Percentiles rank a stretch among this genome's conserved stretches.
Conservation (phyloP, 1,140 invertebrate species). For the Lepidotrigona ventralis region DNA sequence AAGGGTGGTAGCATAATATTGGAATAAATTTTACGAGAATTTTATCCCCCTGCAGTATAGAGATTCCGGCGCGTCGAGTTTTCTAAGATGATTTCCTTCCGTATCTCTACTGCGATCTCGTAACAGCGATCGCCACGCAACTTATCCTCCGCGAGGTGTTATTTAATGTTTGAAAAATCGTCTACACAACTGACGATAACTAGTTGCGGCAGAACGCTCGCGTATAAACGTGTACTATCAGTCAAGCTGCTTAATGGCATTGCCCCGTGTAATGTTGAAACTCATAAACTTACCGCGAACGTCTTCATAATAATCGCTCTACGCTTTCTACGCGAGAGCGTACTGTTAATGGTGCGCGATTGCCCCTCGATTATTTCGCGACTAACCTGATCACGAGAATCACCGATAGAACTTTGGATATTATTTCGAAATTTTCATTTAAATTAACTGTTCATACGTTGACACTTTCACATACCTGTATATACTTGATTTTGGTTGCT, state of each 20-base stretch:
- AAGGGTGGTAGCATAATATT: not conserved
- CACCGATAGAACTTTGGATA: not conserved
- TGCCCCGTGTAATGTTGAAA: conserved; percentile 20
- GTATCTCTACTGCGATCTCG: not conserved
- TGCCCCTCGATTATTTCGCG: conserved; percentile 16
- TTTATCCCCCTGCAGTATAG: not conserved
- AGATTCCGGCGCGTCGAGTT: conserved; percentile 5
- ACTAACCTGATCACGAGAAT: not conserved
- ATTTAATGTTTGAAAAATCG: conserved; percentile 44
- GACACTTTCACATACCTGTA: too few relatives aligned
- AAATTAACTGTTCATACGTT: not conserved
- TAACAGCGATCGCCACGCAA: not conserved
- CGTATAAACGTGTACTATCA: conserved; percentile 40
- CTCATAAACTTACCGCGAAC: conserved; percentile 62
- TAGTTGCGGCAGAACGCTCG: conserved; percentile 14
- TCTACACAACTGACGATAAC: conserved; percentile 23
- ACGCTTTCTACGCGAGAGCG: not conserved
- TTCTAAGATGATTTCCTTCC: conserved; percentile 2
- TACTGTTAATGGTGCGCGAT: conserved; percentile 7
- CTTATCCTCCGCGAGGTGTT: conserved; percentile 31
- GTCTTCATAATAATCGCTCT: conserved; percentile 64
- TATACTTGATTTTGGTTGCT: too few relatives aligned
- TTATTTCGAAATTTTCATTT: not conserved
- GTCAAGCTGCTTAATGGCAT: conserved; percentile 41
- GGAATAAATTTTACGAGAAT: conserved; percentile 6